Base-by-base conservation (phyloP, 2,113 vertebrate genomes). In the Austrofundulus limnaeus region DNA sequence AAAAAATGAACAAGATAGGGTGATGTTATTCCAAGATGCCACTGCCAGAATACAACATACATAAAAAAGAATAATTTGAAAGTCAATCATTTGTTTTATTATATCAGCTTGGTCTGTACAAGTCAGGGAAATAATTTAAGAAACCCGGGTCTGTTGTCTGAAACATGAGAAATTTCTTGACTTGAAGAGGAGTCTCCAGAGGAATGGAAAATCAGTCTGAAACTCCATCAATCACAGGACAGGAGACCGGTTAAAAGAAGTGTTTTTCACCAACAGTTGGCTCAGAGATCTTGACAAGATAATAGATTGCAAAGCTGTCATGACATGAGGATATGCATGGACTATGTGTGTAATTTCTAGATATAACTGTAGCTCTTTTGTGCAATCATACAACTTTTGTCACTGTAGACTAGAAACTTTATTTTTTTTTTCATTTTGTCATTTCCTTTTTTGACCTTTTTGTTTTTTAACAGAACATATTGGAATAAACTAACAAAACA, bases 281-380 rank as follows among this genome's bases (percentile, higher is more conserved):
- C 46, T 60, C 43, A 19, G 54, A 85, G 80, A 83, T 78, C 52
- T 45, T 66, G 82, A 85, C 82, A 77, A 75, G 82, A 86, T 82
- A 84, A 86, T 77, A 79, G 69, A 81, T 82, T 65, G 71, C 78
- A 62, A 85, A 70, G 59, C 66, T 74, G 77, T 80, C 74, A 67
- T 21, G 79, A 59, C 19, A n/a, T 67, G 51, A 64, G 19, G n/a
- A n/a, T n/a, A 42, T 12, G 39, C 28, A 69, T 64, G 66, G 51
- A 72, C 58, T 41, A 1, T 28, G 68, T 65, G 74, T 70, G 48
- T 70, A 72, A 34, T 69, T 66, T 23, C 34, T 70, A 37, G 54
- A 34, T 20, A 61, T 39, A 24, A 11, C 20, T 38, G 47, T 37
- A 3, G 31, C 19, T 70, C 7, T 61, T 0, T 7, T 23, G 58